Base-by-base conservation (phyloP, 2,888 invertebrate species). In the Calephelis perditalis region DNA sequence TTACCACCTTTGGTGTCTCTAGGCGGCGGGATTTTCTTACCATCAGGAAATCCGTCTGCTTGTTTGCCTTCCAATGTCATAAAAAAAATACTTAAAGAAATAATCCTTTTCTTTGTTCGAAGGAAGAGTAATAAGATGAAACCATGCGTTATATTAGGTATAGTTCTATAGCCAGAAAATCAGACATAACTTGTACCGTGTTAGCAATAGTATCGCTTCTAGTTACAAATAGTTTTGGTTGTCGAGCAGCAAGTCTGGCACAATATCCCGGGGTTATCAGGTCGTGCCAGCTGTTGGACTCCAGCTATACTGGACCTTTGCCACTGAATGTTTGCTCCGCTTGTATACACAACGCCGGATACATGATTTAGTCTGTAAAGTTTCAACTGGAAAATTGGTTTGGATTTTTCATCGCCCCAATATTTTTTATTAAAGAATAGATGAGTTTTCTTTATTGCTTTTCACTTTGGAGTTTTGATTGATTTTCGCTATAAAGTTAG, bases 181-280 rank as follows among this genome's bases (percentile, higher is more conserved):
- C 47, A 47, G 15, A 47, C 54, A 59, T 55, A 45, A 44, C 45
- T 54, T 59, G 52, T 56, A 36, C 44, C n/a, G 54, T 59, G 54
- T 59, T 59, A 54, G 59, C 59, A 55, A 59, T 55, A 45, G 54
- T 55, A 59, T 12, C 15, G 54, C 55, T 54, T 59, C 45, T 35
- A 45, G 59, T 45, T 59, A 54, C 59, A 59, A 59, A 55, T 55
- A 45, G 59, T 55, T 59, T 59, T 55, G 55, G 59, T 59, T 45
- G 58, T 52, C 46, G 57, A 11, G 58, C 46, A 58, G 35, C 15
- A 5, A 44, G 54, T 54, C 77, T 75, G 73, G 78, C 73, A 75
- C 78, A 81, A 78, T 82, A 79, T 77, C 77, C 76, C 64, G 65
- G 73, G 67, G 73, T 72, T 72, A 74, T 75, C 77, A 72, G 72